Conservation (phyloP, 1,140 invertebrate species). For the Drosophila tropicalis region DNA sequence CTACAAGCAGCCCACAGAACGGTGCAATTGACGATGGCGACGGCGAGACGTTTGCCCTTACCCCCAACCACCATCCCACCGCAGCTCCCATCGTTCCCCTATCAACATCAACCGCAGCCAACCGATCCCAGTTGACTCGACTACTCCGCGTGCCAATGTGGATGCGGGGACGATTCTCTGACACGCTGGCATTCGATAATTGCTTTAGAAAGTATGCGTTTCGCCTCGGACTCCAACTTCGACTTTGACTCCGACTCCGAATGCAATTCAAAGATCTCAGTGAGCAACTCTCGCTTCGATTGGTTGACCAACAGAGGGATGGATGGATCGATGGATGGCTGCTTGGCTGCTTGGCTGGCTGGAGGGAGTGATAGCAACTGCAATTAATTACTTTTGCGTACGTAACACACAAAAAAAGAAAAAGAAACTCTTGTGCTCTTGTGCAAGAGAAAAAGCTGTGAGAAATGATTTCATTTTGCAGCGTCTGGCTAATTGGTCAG, state of each 20-base stretch:
- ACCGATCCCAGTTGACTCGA: too few species aligned
- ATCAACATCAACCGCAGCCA: too few species aligned
- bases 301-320: slow-evolving; percentile 36
- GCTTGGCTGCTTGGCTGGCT: neutral
- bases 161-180: slow-evolving; percentile 22
- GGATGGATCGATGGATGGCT: neutral
- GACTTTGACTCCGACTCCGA: neutral
- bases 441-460: slow-evolving; percentile 53
- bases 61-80: neutral
- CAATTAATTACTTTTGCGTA: slow-evolving; percentile 71
- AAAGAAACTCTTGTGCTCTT: neutral
- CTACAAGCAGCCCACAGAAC: slow-evolving; percentile 58
- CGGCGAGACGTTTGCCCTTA: slow-evolving; percentile 37
- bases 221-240: slow-evolving; percentile 13
- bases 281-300: slow-evolving; percentile 48
- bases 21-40: slow-evolving; percentile 61
- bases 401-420: neutral
- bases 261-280: neutral
- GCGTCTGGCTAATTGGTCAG: slow-evolving; percentile 65
- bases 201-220: slow-evolving; percentile 79
- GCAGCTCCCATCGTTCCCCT: too few species aligned
- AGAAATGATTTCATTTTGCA: slow-evolving; percentile 80
- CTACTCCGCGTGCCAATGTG: too few species aligned
- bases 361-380: slow-evolving; percentile 23
- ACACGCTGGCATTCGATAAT: slow-evolving; percentile 80